Evolutionary conservation across 2,113 vertebrate species (phyloP), one percentile per base, ranked within the genome.

Genomic region (Cyprinodon brontotheroides): DNA sequence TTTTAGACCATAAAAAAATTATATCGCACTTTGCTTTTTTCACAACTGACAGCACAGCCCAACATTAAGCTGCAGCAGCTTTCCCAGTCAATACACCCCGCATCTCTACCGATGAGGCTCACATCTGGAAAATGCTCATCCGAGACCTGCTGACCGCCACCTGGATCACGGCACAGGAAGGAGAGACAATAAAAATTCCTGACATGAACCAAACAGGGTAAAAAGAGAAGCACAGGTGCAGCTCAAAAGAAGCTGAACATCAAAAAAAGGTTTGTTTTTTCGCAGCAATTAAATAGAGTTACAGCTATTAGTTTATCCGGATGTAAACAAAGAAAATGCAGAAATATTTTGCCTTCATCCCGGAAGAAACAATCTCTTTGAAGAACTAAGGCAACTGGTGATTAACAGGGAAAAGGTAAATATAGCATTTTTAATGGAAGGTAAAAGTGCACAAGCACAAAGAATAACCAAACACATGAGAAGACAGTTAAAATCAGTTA

Each of bases 21-120:
- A 29, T 29, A 22, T 5, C 17, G 87, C 86, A 97, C 96, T 96
- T 92, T 97, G 95, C 81, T 97, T 98, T 95, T 97, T 85, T 98
- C 97, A 48, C 97, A 97, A 77, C 96, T 96, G 86, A 98, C 93
- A 0, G 96, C 97, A 74, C 96, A 97, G 75, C 95, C 94, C 75
- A 98, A 83, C 10, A 98, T n/a, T 96, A 38, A 98, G 86, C 89
- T 97, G 97, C 4, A 98, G 92, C 83, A 98, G 89, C 78, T 95
- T 96, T 38, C 96, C 96, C 36, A 98, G 91, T 98, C 96, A 0
- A 92, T 87, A 92, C 88, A 29, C 96, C 94, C 1, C 93, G 94
- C 89, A 95, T 91, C 84, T 97, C 95, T n/a, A 29, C 95, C 96
- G 0, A 97, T 95, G 5, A 96, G 92, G 82, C 69, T 93, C 37